phyloP scores from a whole-genome alignment of 2,113 vertebrate genomes.

The Chauna torquata region DNA sequence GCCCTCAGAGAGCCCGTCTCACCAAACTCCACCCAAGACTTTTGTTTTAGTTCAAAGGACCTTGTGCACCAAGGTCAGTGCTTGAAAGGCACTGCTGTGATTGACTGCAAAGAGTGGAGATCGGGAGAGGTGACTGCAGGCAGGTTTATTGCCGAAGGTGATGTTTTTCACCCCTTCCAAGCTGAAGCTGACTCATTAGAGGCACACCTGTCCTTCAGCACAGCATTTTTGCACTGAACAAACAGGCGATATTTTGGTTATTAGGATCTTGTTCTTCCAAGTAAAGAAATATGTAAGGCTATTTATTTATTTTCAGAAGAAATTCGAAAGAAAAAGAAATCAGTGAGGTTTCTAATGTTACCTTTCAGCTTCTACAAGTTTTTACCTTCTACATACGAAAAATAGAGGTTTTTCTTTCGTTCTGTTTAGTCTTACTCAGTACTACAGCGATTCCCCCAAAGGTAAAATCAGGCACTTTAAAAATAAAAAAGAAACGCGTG shows the following conservation, averaged over 20 bases:
- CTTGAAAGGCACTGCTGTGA: not conserved
- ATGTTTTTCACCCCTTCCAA: not conserved
- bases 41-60: not conserved
- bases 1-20: not conserved
- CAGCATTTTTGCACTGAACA: not conserved
- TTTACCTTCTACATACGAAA: not conserved
- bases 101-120: too few species aligned
- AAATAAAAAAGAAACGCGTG: not conserved
- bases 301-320: not conserved
- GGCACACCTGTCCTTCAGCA: not conserved
- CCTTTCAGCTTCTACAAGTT: not conserved
- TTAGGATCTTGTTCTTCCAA: not conserved
- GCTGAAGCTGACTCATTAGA: not conserved
- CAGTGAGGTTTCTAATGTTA: rapidly evolving
- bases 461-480: not conserved
- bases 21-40: not conserved
- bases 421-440: not conserved
- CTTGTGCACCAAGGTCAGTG: not conserved
- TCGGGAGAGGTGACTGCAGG: not conserved
- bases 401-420: not conserved
- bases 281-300: not conserved
- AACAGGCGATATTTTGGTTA: not conserved
- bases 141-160: not conserved
- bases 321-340: not conserved
- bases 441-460: not conserved